These are phyloP conservation scores for Molothrus ater DNA, from an alignment of 2,797 vertebrate genomes.

Conservation along the genomic window DNA sequence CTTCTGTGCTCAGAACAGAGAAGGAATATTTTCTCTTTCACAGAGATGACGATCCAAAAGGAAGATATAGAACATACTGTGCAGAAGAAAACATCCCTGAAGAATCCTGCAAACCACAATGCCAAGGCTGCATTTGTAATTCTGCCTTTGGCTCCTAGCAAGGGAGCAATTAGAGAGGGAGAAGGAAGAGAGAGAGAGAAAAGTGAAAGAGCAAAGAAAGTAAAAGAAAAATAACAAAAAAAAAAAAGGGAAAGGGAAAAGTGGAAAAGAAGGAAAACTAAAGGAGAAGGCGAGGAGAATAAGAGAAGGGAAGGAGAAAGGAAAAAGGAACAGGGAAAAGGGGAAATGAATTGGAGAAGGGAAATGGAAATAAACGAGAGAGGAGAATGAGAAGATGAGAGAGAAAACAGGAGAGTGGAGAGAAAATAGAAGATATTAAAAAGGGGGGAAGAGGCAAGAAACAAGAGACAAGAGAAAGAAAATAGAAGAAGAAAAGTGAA, in stretches of 20 bases:
- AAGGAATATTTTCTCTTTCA: slow-evolving; percentile 38
- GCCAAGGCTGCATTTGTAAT: slow-evolving; percentile 8
- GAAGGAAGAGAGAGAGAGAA: neutral
- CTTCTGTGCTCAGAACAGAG: slow-evolving; percentile 66
- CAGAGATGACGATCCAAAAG: slow-evolving; percentile 14
- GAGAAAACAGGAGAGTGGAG: neutral
- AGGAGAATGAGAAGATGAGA: neutral
- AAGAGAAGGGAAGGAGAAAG: neutral
- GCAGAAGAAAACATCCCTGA: slow-evolving; percentile 47
- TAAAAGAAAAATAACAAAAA: neutral
- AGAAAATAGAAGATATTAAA: neutral
- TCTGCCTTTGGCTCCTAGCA: slow-evolving; percentile 37
- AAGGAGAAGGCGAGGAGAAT: neutral
- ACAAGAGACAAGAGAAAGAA: neutral
- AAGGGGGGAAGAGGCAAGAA: neutral
- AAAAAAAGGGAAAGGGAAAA: neutral
- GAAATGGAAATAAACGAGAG: neutral
- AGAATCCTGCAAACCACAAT: slow-evolving; percentile 16
- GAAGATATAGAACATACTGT: slow-evolving; percentile 51
- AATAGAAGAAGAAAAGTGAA: neutral
- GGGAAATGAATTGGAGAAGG: neutral
- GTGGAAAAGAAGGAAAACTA: neutral
- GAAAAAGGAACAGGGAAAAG: too few species aligned
- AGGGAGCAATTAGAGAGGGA: neutral
- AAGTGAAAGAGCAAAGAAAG: neutral